Conservation (phyloP, 2,797 vertebrate genomes). For the Smutsia temminckii region DNA sequence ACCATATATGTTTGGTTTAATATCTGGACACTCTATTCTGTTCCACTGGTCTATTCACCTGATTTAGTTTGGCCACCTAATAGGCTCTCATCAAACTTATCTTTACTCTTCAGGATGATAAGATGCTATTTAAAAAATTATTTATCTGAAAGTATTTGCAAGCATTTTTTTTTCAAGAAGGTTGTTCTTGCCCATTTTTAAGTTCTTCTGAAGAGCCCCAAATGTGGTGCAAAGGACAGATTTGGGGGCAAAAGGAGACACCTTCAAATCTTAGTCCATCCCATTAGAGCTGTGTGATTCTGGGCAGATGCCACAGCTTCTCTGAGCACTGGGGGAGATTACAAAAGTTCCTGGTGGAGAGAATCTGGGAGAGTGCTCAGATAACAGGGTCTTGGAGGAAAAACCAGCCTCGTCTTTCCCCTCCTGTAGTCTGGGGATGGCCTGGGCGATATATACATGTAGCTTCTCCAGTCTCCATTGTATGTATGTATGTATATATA, state of each 20-base stretch:
- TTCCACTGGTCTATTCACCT: not conserved
- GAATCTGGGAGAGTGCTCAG: not conserved
- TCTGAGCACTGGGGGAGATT: not conserved
- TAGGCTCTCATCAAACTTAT: not conserved
- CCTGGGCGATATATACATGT: not conserved
- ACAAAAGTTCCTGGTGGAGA: not conserved
- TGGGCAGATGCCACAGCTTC: not conserved
- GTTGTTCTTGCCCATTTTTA: not conserved
- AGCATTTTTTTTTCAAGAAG: not conserved
- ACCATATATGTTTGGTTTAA: too few species aligned
- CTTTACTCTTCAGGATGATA: conserved; percentile 23
- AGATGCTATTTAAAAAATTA: not conserved
- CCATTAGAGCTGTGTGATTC: not conserved
- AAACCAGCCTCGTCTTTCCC: not conserved
- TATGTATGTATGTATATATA: too few species aligned
- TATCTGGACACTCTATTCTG: too few species aligned
- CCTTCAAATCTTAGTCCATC: not conserved
- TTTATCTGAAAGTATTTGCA: not conserved
- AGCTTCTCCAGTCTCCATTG: not conserved
- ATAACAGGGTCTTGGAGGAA: not conserved
- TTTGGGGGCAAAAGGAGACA: not conserved
- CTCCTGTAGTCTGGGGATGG: too few species aligned
- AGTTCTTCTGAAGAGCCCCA: not conserved
- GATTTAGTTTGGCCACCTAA: not conserved
- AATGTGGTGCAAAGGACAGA: not conserved